phyloP scores from a whole-genome alignment of 2,113 vertebrate species.

The Syngnathoides biaculeatus region DNA sequence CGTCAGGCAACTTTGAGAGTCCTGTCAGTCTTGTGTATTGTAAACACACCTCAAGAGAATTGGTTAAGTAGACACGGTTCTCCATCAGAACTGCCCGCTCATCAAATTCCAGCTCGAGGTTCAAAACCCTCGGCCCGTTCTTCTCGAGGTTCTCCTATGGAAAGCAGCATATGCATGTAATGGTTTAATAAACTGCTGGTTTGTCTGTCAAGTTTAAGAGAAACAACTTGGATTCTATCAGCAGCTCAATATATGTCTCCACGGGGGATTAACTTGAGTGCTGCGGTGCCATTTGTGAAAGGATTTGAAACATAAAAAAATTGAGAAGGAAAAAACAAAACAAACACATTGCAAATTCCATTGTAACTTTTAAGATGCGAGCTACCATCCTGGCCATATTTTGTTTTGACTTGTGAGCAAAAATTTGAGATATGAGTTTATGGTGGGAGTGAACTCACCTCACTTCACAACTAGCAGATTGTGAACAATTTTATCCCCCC shows the following conservation, averaged over 20 bases:
- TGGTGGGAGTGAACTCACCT: no score
- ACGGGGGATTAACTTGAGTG: neutral
- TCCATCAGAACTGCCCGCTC: slow-evolving; percentile 88
- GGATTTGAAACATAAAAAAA: neutral
- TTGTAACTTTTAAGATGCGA: no score
- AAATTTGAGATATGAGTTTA: no score
- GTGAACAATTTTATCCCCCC: no score
- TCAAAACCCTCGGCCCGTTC: slow-evolving; percentile 83
- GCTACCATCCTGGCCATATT: no score
- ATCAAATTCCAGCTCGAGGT: slow-evolving; percentile 92
- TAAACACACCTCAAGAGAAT: slow-evolving; percentile 85
- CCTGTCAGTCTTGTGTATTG: neutral
- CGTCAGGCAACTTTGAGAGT: neutral
- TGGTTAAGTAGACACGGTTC: slow-evolving; percentile 92
- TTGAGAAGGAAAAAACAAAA: neutral
- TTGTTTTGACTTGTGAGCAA: no score
- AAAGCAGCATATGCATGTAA: neutral
- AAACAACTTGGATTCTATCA: neutral
- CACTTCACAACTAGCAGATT: no score
- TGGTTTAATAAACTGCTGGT: neutral
- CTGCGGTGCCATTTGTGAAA: neutral
- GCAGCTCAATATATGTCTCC: neutral
- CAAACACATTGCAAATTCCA: no score
- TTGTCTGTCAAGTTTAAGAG: neutral
- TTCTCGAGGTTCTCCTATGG: slow-evolving; percentile 92